Base-by-base conservation (phyloP, 2,888 invertebrate genomes). In the Synanthedon vespiformis region DNA sequence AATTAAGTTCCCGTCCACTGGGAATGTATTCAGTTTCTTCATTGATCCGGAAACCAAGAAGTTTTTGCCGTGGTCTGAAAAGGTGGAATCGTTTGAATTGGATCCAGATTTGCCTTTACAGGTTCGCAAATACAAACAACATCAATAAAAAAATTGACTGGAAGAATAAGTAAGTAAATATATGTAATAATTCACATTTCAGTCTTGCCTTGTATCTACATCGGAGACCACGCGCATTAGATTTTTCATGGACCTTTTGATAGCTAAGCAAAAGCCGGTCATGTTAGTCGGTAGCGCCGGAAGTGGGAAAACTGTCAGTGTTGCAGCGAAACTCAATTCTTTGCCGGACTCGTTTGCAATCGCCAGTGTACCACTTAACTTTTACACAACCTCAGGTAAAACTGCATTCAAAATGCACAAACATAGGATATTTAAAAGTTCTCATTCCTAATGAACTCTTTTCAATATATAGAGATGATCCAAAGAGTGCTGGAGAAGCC, bases 221-320 rank as follows among this genome's bases (percentile, higher is more conserved):
- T 91, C 94, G 0, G 97, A 98, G 85, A 97, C 97, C 0, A 94
- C 94, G 0, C 89, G 97, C 13, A 85, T 96, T 12, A 89, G 94
- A 51, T 97, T 94, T 77, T 97, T 98, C 76, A 90, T 97, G 87
- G 95, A 97, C 74, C 74, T 95, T 58, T 80, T 98, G 53, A 90
- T 97, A 65, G 89, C 89, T 3, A 92, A 91, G 58, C 89, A 90
- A 62, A 92, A 94, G 64, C 97, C 98, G 0, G 90, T 97, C 3
- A 97, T 98, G 97, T 77, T 98, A 56, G 94, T 97, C 2, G 97
- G 97, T 1, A 90, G 91, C 14, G 94, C 96, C 0, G 97, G 97
- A 2, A 94, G 94, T 55, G 98, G 98, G 5, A 98, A 98, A 84
- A 95, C 95, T 51, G 96, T 97, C n/a, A 90, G 96, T 50, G 92